Conservation (phyloP, 2,888 invertebrate genomes). For the Philopedon plagiatum region DNA sequence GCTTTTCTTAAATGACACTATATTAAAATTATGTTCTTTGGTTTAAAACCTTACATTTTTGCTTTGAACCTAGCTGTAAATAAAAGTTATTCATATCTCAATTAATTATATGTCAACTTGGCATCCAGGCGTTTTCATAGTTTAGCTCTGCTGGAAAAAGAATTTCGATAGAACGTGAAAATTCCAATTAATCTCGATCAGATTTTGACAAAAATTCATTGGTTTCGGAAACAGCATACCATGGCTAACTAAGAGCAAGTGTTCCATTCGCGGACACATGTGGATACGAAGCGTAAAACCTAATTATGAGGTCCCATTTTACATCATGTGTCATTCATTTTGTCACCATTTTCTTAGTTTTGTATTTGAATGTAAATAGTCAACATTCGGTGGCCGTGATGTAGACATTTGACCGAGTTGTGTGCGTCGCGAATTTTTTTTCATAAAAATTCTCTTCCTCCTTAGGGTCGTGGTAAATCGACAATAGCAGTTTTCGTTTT, state of each 20-base stretch:
- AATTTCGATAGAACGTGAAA: slow-evolving; percentile 52
- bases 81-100: slow-evolving; percentile 28
- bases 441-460: no score
- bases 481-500: no score
- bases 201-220: slow-evolving; percentile 52
- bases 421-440: background rate
- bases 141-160: slow-evolving; percentile 41
- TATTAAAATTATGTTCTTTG: no score
- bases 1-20: no score
- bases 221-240: slow-evolving; percentile 53
- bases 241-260: slow-evolving; percentile 66
- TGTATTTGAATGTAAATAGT: slow-evolving; percentile 36
- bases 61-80: background rate
- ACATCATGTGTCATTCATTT: slow-evolving; percentile 68
- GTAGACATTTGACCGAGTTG: background rate
- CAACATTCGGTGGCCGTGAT: slow-evolving; percentile 56
- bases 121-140: slow-evolving; percentile 39
- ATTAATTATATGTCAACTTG: slow-evolving; percentile 42
- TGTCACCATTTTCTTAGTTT: slow-evolving; percentile 40
- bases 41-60: background rate
- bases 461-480: no score
- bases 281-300: slow-evolving; percentile 66
- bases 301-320: slow-evolving; percentile 65
- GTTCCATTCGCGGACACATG: slow-evolving; percentile 67
- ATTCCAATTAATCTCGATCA: slow-evolving; percentile 52